A percentile compares a stretch with the other conserved stretches of the same genome.
These are phyloP conservation scores for Orientallactaga sibirica DNA, from an alignment of 2,797 vertebrate species.

Conservation along the genomic window DNA sequence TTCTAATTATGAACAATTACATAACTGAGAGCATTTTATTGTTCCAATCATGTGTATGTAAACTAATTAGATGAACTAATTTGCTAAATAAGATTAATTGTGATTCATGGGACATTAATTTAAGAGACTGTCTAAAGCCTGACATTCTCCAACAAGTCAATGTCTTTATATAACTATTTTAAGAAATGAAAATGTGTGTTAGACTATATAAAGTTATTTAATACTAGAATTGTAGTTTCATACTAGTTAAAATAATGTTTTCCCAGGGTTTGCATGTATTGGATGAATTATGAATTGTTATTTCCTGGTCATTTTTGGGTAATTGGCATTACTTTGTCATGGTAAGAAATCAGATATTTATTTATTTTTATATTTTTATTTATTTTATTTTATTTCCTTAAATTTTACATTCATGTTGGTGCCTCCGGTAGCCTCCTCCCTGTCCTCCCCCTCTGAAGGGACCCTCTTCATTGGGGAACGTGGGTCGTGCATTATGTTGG, in stretches of 20 bases:
- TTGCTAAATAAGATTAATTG: conserved; percentile 88
- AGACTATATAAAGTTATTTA: conserved; percentile 82
- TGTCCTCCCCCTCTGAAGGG: too few species aligned
- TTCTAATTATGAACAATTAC: conserved; percentile 85
- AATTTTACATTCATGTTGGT: too few species aligned
- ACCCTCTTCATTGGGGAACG: too few species aligned
- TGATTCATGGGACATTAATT: conserved; percentile 86
- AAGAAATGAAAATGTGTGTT: conserved; percentile 78
- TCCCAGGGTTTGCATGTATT: conserved; percentile 74
- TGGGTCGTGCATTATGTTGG: too few species aligned
- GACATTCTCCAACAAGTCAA: conserved; percentile 84
- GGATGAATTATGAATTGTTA: conserved; percentile 62
- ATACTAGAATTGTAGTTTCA: conserved; percentile 79
- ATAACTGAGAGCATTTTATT: conserved; percentile 84
- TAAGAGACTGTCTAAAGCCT: conserved; percentile 84
- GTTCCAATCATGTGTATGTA: conserved; percentile 85
- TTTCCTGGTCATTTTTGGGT: conserved; percentile 68
- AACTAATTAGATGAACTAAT: conserved; percentile 85
- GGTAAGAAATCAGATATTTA: conserved; percentile 74
- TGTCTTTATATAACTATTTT: conserved; percentile 85
- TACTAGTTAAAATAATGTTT: conserved; percentile 72
- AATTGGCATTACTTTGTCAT: conserved; percentile 77
- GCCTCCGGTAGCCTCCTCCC: too few species aligned
- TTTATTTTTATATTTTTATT: conserved; percentile 32
- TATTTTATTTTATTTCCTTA: too few species aligned